phyloP scores from a whole-genome alignment of 2,888 invertebrate species.

The Antheraea yamamai region DNA sequence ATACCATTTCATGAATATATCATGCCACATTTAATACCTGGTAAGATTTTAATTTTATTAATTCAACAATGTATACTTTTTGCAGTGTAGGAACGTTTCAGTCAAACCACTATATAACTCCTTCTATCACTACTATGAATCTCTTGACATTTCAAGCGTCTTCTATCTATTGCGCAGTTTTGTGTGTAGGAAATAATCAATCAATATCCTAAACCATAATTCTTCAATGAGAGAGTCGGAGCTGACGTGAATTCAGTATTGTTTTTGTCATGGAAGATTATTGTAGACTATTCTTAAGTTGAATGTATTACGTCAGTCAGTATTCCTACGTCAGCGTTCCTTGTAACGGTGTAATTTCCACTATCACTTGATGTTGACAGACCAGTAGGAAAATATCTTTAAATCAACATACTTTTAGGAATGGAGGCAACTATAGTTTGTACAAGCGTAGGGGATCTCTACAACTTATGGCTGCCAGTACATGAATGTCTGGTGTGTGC shows the following conservation, averaged over 20 bases:
- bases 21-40: slow-evolving; percentile 45
- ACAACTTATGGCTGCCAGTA: slow-evolving; percentile 46
- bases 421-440: slow-evolving; percentile 45
- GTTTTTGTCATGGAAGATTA: no score
- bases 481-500: slow-evolving; percentile 59
- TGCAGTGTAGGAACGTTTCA: neutral
- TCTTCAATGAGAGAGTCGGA: neutral
- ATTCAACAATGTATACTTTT: slow-evolving; percentile 6
- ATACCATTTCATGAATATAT: slow-evolving; percentile 47
- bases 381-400: neutral
- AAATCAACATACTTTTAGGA: slow-evolving; percentile 40
- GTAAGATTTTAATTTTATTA: slow-evolving; percentile 35
- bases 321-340: no score
- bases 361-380: neutral
- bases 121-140: neutral
- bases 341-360: neutral
- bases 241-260: no score
- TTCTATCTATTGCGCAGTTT: neutral
- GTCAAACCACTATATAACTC: neutral
- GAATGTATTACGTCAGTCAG: neutral
- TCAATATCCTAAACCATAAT: neutral
- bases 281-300: neutral
- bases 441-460: slow-evolving; percentile 51
- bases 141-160: neutral
- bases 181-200: neutral